Percentiles rank a stretch among this genome's conserved stretches.
Evolutionary conservation across 2,113 vertebrate genomes (phyloP).

Genomic region (Setophaga coronata): DNA sequence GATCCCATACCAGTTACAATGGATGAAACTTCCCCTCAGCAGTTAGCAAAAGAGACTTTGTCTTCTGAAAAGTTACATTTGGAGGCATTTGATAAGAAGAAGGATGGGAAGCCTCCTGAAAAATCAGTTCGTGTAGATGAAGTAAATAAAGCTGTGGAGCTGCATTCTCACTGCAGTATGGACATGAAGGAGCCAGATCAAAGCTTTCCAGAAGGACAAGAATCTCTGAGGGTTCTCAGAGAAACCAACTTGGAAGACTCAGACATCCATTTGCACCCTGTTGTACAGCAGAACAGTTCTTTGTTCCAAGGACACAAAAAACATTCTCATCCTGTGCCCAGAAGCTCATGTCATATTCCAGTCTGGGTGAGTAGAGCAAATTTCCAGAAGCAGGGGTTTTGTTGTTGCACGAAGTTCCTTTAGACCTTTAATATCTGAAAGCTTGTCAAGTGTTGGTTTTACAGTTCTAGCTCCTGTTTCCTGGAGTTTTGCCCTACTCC

Average conservation of each 20-base stretch:
- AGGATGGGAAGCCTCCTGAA: neutral
- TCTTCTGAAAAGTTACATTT: neutral
- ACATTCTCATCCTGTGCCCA: neutral
- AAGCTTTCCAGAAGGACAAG: neutral
- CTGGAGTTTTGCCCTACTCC: neutral
- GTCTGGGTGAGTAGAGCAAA: conserved; percentile 69
- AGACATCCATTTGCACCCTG: neutral
- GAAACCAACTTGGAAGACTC: neutral
- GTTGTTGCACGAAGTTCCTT: neutral
- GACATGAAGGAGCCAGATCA: neutral
- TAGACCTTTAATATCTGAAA: neutral
- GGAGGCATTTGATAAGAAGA: neutral
- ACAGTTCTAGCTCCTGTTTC: neutral
- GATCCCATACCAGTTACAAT: conserved; percentile 8
- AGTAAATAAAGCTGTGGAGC: neutral
- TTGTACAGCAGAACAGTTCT: neutral
- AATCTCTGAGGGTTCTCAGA: neutral
- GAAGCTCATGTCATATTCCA: conserved; percentile 32
- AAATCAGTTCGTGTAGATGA: neutral
- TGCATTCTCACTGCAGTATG: neutral
- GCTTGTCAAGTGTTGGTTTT: neutral
- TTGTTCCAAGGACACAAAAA: neutral
- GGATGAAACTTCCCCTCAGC: conserved; percentile 2
- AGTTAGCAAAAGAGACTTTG: neutral
- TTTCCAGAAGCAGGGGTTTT: neutral